phyloP scores from a whole-genome alignment of 2,113 vertebrate genomes.

The Gallinago media region DNA sequence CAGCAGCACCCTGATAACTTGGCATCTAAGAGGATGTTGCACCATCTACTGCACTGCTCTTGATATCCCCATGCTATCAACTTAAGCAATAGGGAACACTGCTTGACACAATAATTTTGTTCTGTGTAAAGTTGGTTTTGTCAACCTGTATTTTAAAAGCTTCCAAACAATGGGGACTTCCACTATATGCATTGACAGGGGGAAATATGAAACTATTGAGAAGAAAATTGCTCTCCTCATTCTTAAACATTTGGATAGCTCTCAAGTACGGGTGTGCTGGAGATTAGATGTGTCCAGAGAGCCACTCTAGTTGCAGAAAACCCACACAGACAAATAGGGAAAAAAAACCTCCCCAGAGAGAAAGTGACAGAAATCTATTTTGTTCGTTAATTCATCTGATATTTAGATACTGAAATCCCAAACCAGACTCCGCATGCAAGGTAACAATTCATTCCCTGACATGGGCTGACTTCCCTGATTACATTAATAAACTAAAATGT shows the following conservation, averaged over 20 bases:
- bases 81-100: not conserved
- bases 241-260: not conserved
- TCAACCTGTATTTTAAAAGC: not conserved
- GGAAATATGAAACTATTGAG: not conserved
- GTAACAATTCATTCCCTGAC: not conserved
- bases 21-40: not conserved
- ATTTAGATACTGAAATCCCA: not conserved
- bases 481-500: not conserved
- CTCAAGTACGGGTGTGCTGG: not conserved
- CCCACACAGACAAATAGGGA: not conserved
- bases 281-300: not conserved
- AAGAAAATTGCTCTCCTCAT: not conserved
- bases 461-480: not conserved
- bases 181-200: not conserved
- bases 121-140: not conserved
- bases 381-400: not conserved
- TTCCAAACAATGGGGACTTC: not conserved
- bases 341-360: not conserved
- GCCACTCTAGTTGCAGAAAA: not conserved
- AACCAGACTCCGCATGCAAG: not conserved
- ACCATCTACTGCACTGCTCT: not conserved
- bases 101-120: not conserved
- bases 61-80: not conserved
- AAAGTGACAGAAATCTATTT: not conserved
- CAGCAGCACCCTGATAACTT: not conserved